Percentiles rank a stretch among this genome's conserved stretches.
phyloP scores from a whole-genome alignment of 1,140 invertebrate species.

The Scaptomyza graminum region DNA sequence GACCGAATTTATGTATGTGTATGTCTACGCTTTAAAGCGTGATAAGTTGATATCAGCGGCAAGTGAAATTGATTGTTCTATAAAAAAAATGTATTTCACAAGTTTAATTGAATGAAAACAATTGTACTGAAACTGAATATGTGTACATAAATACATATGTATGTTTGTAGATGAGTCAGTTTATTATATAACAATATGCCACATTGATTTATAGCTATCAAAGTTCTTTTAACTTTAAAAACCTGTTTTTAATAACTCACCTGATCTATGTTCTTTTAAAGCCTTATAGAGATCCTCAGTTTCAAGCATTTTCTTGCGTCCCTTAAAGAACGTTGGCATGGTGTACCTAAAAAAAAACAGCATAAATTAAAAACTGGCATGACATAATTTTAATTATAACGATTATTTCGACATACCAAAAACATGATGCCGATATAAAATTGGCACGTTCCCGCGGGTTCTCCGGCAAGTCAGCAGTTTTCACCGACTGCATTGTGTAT shows the following conservation, averaged over 20 bases:
- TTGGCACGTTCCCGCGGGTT: constrained; percentile 78
- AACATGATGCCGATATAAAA: constrained; percentile 75
- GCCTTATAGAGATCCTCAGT: constrained; percentile 86
- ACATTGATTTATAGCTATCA: background rate
- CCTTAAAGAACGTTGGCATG: constrained; percentile 85
- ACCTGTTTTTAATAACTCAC: constrained; percentile 34
- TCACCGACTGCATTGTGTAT: constrained; percentile 73
- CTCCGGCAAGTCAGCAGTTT: constrained; percentile 79
- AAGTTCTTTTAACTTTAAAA: too few relatives aligned
- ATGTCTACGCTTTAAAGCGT: constrained; percentile 5
- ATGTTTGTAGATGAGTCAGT: background rate
- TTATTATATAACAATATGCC: background rate
- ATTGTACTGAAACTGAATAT: constrained; percentile 4
- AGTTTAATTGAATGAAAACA: constrained; percentile 24
- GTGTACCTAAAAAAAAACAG: constrained; percentile 79
- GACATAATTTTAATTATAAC: background rate
- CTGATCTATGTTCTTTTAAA: constrained; percentile 86
- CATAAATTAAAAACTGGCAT: background rate
- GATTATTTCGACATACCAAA: constrained; percentile 62
- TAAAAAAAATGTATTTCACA: constrained; percentile 1
- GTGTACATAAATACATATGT: background rate
- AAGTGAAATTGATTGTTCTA: constrained; percentile 1
- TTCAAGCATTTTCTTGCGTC: constrained; percentile 85
- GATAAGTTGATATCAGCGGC: constrained; percentile 24
- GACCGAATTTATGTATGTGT: constrained; percentile 23